Evolutionary conservation across 2,888 invertebrate species (phyloP).

Genomic region (Diplolepis rosae): DNA sequence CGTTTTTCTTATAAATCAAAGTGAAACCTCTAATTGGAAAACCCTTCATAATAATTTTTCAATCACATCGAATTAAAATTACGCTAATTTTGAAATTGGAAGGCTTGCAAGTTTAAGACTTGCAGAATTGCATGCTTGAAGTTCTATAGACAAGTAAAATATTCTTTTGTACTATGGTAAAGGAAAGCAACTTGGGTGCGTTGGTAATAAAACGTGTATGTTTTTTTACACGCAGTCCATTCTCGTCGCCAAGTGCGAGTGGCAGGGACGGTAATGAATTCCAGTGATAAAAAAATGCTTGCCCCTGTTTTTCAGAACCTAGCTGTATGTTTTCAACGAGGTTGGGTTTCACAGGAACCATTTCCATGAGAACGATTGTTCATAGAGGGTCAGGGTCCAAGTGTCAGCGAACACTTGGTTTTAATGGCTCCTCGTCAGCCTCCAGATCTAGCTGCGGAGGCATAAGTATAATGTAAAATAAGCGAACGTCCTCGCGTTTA

Average conservation of each 20-base stretch:
- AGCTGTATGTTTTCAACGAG: not conserved
- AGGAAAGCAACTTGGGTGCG: not conserved
- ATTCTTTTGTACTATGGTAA: slow-evolving; percentile 1
- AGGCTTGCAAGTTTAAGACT: too few relatives aligned
- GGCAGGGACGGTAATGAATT: slow-evolving; percentile 14
- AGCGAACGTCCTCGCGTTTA: slow-evolving; percentile 42
- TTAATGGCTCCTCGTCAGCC: slow-evolving; percentile 40
- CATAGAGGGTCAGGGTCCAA: slow-evolving; percentile 37
- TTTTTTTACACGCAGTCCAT: slow-evolving; percentile 13
- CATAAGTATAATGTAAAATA: not conserved
- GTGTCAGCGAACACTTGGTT: slow-evolving; percentile 52
- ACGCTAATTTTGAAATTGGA: too few relatives aligned
- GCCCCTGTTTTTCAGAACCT: not conserved
- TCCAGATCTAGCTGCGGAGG: slow-evolving; percentile 4
- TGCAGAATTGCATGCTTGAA: too few relatives aligned
- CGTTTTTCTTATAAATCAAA: too few relatives aligned
- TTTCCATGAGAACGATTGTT: slow-evolving; percentile 38
- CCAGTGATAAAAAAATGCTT: not conserved
- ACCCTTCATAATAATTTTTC: too few relatives aligned
- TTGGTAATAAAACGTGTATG: not conserved
- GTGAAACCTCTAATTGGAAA: too few relatives aligned
- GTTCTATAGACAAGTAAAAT: too few relatives aligned
- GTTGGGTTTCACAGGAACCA: slow-evolving; percentile 8
- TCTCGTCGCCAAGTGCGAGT: not conserved
- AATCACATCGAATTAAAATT: too few relatives aligned